Conservation (phyloP, 1,140 invertebrate genomes). For the Drosophila lowei region DNA sequence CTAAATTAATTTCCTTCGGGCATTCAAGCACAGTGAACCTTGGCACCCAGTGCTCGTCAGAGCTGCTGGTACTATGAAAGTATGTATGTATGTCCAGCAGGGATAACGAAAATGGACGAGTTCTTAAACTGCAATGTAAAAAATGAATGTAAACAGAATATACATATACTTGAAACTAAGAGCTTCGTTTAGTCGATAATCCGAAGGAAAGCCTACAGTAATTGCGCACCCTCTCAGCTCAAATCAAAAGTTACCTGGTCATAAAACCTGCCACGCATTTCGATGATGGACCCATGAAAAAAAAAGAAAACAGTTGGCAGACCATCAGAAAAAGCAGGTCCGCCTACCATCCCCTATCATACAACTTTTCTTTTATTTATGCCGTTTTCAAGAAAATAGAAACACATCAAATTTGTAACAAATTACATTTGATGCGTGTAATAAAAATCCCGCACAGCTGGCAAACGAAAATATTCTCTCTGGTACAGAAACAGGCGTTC, state of each 20-base stretch:
- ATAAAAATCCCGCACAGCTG: slow-evolving; percentile 77
- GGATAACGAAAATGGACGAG: not conserved
- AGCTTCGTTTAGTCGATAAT: not conserved
- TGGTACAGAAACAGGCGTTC: slow-evolving; percentile 64
- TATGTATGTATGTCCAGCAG: slow-evolving; percentile 2
- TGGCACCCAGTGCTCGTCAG: slow-evolving; percentile 39
- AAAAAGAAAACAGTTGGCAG: slow-evolving; percentile 44
- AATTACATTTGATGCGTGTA: slow-evolving; percentile 82
- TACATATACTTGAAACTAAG: not conserved
- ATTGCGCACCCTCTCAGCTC: slow-evolving; percentile 4
- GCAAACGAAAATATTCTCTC: slow-evolving; percentile 38
- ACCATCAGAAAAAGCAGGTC: slow-evolving; percentile 34
- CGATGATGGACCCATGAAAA: slow-evolving; percentile 57
- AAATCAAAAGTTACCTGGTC: slow-evolving; percentile 62
- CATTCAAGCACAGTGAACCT: slow-evolving; percentile 52
- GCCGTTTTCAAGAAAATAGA: slow-evolving; percentile 75
- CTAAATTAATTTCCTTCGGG: slow-evolving; percentile 11
- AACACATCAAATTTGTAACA: slow-evolving; percentile 83
- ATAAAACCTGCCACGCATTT: slow-evolving; percentile 73
- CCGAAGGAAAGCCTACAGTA: slow-evolving; percentile 10
- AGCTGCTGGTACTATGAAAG: too few relatives aligned
- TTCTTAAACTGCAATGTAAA: not conserved
- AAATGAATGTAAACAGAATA: not conserved
- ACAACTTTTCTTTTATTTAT: slow-evolving; percentile 73
- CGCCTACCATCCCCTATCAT: slow-evolving; percentile 12